Evolutionary conservation across 2,113 vertebrate species (phyloP).

Genomic region (Prunella fulvescens): DNA sequence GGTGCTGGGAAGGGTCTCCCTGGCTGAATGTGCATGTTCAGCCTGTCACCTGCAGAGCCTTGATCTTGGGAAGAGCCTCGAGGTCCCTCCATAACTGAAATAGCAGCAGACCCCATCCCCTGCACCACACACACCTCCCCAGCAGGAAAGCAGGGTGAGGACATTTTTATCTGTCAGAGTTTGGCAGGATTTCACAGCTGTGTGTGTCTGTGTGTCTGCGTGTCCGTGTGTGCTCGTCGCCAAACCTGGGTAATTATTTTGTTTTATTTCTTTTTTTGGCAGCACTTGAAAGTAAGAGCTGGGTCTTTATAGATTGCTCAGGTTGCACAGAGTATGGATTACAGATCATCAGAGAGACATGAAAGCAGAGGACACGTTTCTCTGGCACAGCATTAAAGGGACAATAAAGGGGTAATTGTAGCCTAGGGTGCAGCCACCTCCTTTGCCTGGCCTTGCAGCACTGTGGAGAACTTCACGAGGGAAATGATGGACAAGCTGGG

Average conservation of each 20-base stretch:
- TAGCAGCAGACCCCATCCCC: neutral
- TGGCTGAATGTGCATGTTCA: neutral
- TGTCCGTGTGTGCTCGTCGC: neutral
- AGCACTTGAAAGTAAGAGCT: conserved; percentile 48
- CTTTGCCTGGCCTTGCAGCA: neutral
- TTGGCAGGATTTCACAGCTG: neutral
- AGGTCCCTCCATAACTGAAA: neutral
- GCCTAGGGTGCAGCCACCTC: conserved; percentile 31
- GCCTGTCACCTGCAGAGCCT: neutral
- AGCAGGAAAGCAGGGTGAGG: neutral
- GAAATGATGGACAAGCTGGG: neutral
- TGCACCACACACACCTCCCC: neutral
- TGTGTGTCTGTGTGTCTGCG: neutral
- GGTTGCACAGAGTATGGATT: conserved; percentile 45
- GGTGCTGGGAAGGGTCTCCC: neutral
- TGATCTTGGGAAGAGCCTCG: neutral
- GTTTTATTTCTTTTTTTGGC: conserved; percentile 48
- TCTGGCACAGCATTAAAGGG: conserved; percentile 59
- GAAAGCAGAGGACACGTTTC: conserved; percentile 36
- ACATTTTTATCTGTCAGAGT: neutral
- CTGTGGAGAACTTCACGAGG: neutral
- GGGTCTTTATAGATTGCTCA: conserved; percentile 59
- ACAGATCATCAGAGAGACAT: conserved; percentile 49
- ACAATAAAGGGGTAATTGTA: conserved; percentile 35
- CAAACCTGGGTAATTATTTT: conserved; percentile 35